These are phyloP conservation scores for Cherax quadricarinatus DNA, from an alignment of 1,140 invertebrate species.

Conservation along the genomic window DNA sequence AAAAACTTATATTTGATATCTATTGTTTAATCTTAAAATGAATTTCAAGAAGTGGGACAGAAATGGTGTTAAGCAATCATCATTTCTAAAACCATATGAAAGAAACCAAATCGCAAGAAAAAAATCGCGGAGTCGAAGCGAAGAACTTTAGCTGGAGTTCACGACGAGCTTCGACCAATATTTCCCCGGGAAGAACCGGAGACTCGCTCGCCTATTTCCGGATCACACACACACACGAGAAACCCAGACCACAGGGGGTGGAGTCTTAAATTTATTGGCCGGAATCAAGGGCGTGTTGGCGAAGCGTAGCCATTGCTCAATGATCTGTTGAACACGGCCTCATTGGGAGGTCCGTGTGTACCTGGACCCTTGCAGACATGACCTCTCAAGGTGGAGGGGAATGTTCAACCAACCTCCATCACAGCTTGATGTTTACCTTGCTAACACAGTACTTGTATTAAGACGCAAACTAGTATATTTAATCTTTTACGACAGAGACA, in stretches of 20 bases:
- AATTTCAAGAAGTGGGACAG: too few relatives aligned
- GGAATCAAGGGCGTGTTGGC: conserved; percentile 27
- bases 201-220: not conserved
- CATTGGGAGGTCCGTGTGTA: not conserved
- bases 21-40: too few relatives aligned
- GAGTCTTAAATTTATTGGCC: conserved; percentile 27
- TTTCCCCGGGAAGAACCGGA: too few relatives aligned
- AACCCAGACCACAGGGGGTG: conserved; percentile 5
- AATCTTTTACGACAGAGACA: not conserved
- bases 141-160: too few relatives aligned
- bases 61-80: too few relatives aligned
- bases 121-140: too few relatives aligned
- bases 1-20: too few relatives aligned
- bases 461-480: not conserved
- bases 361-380: not conserved
- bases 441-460: not conserved
- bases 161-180: too few relatives aligned
- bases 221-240: not conserved
- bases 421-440: too few relatives aligned
- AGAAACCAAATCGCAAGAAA: too few relatives aligned
- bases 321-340: not conserved
- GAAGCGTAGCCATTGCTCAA: conserved; percentile 35
- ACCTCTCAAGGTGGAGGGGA: not conserved
- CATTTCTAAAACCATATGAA: too few relatives aligned
- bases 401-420: not conserved